Conservation (phyloP, 2,113 vertebrate genomes). For the Phaethon lepturus region DNA sequence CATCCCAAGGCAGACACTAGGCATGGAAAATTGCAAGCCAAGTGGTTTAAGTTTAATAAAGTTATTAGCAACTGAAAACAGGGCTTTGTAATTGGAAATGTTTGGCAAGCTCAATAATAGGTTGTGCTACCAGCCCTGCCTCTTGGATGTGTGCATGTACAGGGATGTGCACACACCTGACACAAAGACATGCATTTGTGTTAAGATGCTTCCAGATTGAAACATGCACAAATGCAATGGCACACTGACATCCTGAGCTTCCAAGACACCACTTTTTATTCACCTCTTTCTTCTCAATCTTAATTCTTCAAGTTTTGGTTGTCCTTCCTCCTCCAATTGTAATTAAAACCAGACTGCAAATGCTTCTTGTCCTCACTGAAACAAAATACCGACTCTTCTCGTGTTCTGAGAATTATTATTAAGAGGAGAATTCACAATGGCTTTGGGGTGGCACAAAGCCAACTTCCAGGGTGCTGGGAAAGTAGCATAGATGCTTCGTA, state of each 20-base stretch:
- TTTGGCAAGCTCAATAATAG: constrained; percentile 39
- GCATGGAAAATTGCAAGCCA: constrained; percentile 36
- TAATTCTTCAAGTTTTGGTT: background rate
- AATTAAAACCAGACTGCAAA: background rate
- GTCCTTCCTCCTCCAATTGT: background rate
- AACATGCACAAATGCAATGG: background rate
- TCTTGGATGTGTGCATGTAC: background rate
- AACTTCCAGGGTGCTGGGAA: background rate
- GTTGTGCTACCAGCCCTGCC: constrained; percentile 49
- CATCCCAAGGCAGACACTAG: constrained; percentile 50
- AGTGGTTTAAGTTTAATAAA: constrained; percentile 64
- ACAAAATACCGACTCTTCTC: background rate
- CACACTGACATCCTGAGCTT: accelerated
- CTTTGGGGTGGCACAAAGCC: background rate
- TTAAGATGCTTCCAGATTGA: background rate
- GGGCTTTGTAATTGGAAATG: constrained; percentile 58
- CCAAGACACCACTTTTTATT: background rate
- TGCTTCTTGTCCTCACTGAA: background rate
- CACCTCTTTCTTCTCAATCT: background rate
- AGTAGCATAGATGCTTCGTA: background rate
- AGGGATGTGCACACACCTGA: background rate
- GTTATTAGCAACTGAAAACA: constrained; percentile 68
- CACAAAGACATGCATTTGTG: background rate
- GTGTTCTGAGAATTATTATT: background rate
- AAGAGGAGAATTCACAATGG: background rate